These are phyloP conservation scores for Luscinia luscinia DNA, from an alignment of 2,797 vertebrate genomes.

Conservation along the genomic window DNA sequence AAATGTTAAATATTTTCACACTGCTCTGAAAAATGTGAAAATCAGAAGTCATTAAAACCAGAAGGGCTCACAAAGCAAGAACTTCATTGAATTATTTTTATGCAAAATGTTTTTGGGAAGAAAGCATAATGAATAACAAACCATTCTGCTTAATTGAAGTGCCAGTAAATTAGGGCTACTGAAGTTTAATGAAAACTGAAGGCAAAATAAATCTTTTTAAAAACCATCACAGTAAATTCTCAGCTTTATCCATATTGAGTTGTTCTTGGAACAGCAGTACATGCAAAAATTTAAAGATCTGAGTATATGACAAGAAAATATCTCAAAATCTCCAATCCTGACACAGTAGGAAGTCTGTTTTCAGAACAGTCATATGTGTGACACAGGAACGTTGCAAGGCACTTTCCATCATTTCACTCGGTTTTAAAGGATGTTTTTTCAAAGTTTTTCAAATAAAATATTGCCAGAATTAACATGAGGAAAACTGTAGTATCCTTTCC, in stretches of 20 bases:
- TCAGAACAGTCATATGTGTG: not conserved
- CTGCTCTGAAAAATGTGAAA: not conserved
- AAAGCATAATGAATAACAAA: not conserved
- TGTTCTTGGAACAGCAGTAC: not conserved
- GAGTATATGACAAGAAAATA: not conserved
- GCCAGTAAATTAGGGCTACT: not conserved
- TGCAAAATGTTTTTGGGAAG: not conserved
- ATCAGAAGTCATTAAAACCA: not conserved
- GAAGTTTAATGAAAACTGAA: conserved; percentile 6
- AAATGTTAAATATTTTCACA: not conserved
- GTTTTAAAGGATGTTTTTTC: not conserved
- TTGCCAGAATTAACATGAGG: not conserved
- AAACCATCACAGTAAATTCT: not conserved
- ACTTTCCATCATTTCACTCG: not conserved
- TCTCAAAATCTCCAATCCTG: not conserved
- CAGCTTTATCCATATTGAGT: not conserved
- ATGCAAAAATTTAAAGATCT: not conserved
- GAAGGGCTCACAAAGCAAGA: not conserved
- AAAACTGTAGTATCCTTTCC: not conserved
- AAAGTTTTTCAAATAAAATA: not conserved
- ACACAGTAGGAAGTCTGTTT: not conserved
- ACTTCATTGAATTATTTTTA: not conserved
- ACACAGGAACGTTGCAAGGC: not conserved
- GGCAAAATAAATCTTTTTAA: not conserved
- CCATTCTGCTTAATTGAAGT: not conserved